Evolutionary conservation across 1,140 invertebrate genomes (phyloP), one percentile per base, ranked within the genome.

Genomic region (Drosophila aff.): DNA sequence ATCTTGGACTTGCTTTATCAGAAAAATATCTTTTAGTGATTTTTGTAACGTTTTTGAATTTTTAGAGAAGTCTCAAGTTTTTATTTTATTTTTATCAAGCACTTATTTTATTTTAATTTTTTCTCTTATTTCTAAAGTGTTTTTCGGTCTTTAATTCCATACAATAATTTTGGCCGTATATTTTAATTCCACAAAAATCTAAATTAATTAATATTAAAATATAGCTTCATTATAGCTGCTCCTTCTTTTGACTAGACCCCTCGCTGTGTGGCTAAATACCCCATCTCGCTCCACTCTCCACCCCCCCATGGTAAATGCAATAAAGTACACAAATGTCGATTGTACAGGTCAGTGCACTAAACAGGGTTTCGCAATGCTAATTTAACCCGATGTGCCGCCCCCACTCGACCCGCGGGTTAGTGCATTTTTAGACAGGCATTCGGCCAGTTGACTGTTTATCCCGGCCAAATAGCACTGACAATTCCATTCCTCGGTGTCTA

Each of bases 281-380:
- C 16, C n/a, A 0, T 15, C 18, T 16, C 7, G 7, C 11, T 11
- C 3, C 4, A 9, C 33, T 7, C 7, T 2, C 0, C 18, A 21
- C 0, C 11, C 3, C 7, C 33, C 2, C 15, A 21, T n/a, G 4
- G 15, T 11, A 57, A 52, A 38, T 40, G 65, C 71, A 60, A 82
- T 83, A 76, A 80, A 82, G 26, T 36, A 44, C 49, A 67, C 63
- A 68, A 77, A 73, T 61, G 71, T 36, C 73, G 52, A 76, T 76
- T 40, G 43, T 21, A 55, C 82, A 82, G 83, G 83, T 86, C 79
- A 82, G 60, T 81, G 82, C 80, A 86, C 83, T 85, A 74, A 75
- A 40, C 71, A 73, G 64, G 49, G 64, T 59, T 63, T 49, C 55
- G 40, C 40, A 76, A 64, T 71, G 64, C 64, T 83, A 80, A 80